Evolutionary conservation across 2,888 invertebrate genomes (phyloP), one percentile per base, ranked within the genome.

Genomic region (Lasioglossum leucozonium): DNA sequence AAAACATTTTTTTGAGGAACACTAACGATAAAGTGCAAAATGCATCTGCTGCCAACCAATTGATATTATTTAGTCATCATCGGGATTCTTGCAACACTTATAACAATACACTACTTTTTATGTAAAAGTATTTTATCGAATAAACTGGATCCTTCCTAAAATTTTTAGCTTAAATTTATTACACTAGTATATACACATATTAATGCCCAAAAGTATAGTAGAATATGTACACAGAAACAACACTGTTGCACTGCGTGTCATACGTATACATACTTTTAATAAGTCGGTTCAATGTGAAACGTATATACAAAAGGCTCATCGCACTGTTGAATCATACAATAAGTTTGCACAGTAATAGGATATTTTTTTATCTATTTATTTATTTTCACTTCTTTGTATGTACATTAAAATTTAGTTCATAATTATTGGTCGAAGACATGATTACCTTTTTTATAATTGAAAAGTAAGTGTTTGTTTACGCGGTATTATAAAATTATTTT

Each of bases 1-100:
- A 40, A 55, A 22, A 67, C 3, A 75, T 30, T 42, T 55, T n/a
- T 71, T 44, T 44, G 44, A 11, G 40, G 26, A 34, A 78, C 67
- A 85, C 85, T 87, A 87, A 87, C 87, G 55, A 82, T 80, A 69
- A 77, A 65, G 69, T 76, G 51, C n/a, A 77, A 82, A 75, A 85
- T 75, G 62, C 87, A 87, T 87, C 80, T 80, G 85, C 77, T 65
- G 79, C 77, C 72, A 79, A 65, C 51, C 62, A 42, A 69, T 65
- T 62, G 67, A 79, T 80, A 62, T 51, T 67, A 44, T 44, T 55
- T 77, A 18, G 79, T 74, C 85, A 82, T 77, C 75, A 72, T 76
- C 34, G 34, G 40, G 34, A 26, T 77, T 77, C 13, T 72, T 67
- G 72, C 34, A 26, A 62, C 40, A 72, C 51, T 34, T 62, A 37